Base-by-base conservation (phyloP, 2,113 vertebrate species). In the Cyanoramphus novaezelandiae region DNA sequence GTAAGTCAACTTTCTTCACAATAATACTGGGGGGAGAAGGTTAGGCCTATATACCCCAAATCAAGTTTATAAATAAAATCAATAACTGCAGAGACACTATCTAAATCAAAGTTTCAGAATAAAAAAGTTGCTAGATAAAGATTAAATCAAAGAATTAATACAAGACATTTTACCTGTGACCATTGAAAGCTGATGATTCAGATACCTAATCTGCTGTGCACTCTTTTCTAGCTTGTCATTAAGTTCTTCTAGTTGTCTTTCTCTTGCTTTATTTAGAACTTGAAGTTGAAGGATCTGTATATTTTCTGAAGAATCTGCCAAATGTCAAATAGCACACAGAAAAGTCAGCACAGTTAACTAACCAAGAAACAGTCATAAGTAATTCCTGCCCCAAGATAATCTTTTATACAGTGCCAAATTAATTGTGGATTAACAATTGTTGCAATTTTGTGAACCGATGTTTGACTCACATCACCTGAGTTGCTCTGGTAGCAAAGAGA, bases 141-240 rank as follows among this genome's bases (percentile, higher is more conserved):
- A 79, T 24, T 72, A 91, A 88, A 90, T 20, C 13, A 20, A 87
- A 85, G 53, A 90, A 64, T 18, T 39, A 44, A 13, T n/a, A 78
- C 10, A 86, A 81, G 92, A 47, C 3, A 35, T 60, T 95, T 96
- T 97, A 99, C 99, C 99, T 99, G 98, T 99, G 50, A 98, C 91
- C 8, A 99, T 98, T n/a, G 98, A 98, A 96, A 99, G 98, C 95
- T 99, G 99, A 95, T 99, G 99, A 93, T 98, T 99, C 50, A 99
- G 94, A 83, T 98, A 99, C 86, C 99, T 98, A 97, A 99, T 98
- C 47, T 99, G 99, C 68, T 98, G 98, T 11, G 98, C 98, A 53
- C 98, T 98, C 82, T 99, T 99, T 72, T 99, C 99, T 77, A 99
- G 97, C 80, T 99, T 99, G 82, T 97, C 97, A 92, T 98, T 98